phyloP scores from a whole-genome alignment of 64 coral and sea anemone genomes.

The Pachyseris speciosa region DNA sequence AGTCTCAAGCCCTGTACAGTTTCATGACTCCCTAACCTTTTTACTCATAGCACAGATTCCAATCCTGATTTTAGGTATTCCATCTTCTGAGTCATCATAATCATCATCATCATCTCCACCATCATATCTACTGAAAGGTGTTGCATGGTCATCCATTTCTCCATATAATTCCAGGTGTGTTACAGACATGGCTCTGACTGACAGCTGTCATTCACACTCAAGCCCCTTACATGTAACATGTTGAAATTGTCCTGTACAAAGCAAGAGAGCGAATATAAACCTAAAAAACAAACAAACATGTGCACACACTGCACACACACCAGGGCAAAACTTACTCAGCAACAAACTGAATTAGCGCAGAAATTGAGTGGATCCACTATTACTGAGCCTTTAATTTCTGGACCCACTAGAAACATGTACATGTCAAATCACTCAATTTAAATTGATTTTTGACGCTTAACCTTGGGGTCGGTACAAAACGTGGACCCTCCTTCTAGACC shows the following conservation, averaged over 20 bases:
- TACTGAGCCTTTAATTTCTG: no score
- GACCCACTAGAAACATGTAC: no score
- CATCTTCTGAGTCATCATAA: slow-evolving; percentile 38
- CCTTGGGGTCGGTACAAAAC: no score
- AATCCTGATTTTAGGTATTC: slow-evolving; percentile 83
- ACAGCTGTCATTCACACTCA: not conserved
- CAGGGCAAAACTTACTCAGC: no score
- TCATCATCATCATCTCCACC: slow-evolving; percentile 39
- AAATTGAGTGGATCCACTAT: no score
- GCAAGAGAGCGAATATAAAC: not conserved
- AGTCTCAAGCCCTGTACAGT: no score
- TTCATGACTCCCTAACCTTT: slow-evolving; percentile 68
- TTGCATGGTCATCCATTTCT: not conserved
- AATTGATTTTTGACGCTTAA: no score
- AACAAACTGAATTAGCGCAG: no score
- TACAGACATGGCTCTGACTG: slow-evolving; percentile 13
- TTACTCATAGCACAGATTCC: slow-evolving; percentile 95
- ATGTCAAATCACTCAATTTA: no score
- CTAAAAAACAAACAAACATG: not conserved
- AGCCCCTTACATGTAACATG: not conserved
- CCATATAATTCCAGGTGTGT: slow-evolving; percentile 5
- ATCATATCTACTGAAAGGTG: not conserved
- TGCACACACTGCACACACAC: no score
- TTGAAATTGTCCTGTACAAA: not conserved
- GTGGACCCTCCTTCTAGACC: no score